These are phyloP conservation scores for Macquaria australasica DNA, from an alignment of 2,113 vertebrate genomes.

Conservation along the genomic window DNA sequence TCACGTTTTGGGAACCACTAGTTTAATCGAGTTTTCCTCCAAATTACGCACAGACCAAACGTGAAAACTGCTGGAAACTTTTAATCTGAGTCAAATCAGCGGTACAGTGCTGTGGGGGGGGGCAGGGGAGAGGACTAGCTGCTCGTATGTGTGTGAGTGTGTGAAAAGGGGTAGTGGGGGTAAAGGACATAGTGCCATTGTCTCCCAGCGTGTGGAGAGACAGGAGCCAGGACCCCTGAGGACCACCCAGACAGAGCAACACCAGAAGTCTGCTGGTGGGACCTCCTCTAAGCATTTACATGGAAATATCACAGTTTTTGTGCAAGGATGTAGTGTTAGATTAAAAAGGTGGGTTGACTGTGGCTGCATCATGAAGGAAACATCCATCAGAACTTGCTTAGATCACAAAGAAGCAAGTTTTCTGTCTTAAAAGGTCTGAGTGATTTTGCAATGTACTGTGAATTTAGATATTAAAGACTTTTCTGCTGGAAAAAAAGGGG, in stretches of 20 bases:
- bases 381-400: background rate
- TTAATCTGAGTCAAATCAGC: background rate
- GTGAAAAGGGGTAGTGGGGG: background rate
- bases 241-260: conserved; percentile 81
- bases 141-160: background rate
- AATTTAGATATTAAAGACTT: background rate
- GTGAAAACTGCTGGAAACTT: conserved; percentile 15
- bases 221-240: conserved; percentile 76
- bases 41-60: background rate
- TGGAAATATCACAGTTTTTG: conserved; percentile 15
- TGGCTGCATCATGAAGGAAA: background rate
- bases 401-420: background rate
- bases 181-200: conserved; percentile 71
- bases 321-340: background rate
- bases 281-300: conserved; percentile 45
- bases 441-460: background rate
- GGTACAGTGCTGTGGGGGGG: conserved; percentile 2
- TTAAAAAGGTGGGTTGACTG: conserved; percentile 7
- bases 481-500: background rate
- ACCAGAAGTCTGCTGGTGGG: conserved; percentile 37
- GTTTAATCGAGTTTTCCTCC: background rate
- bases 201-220: conserved; percentile 78
- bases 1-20: background rate
- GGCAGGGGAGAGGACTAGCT: background rate
- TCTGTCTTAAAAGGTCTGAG: background rate